Base-by-base conservation (phyloP, 2,113 vertebrate genomes). In the Speoplatyrhinus poulsoni region DNA sequence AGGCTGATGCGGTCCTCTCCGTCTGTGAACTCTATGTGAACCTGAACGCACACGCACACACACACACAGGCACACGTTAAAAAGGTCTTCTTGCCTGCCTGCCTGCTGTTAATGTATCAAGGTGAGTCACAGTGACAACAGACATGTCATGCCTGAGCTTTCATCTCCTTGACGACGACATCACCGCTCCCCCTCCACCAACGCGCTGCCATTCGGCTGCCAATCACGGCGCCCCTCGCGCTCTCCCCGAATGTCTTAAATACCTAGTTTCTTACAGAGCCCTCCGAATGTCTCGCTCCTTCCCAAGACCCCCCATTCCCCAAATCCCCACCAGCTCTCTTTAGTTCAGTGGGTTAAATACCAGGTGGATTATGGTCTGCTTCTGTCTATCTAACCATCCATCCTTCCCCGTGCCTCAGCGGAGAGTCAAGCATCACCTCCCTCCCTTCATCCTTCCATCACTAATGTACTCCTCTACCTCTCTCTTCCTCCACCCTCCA, bases 1-100 rank as follows among this genome's bases (percentile, higher is more conserved):
- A 93, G 81, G 46, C 83, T 90, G 82, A 95, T 95, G 70, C 91
- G 91, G 75, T 93, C 93, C 72, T 94, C 92, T 0, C 91, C 92
- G 0, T 94, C 93, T 0, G 93, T 94, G 72, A 95, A 95, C 80
- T 95, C 90, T 32, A 93, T 41, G 12, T 49, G 49, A 9, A 53
- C 48, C 59, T 15, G 59, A 4, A 69, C 19, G 17, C 4, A 36
- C 33, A 54, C 33, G 46, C 3, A 58, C 46, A 41, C 3, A 33
- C 19, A 52, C 7, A 52, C 15, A 52, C 41, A 36, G 50, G 12
- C 15, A 36, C 59, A 46, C 26, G 2, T 3, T 26, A 26, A 26
- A 54, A 54, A n/a, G 13, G 52, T 54, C 13, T 8, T 8, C 52
- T n/a, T n/a, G 13, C 52, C 49, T 50, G 13, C 52, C 49, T 50